phyloP scores from a whole-genome alignment of 2,888 invertebrate species.

The Galerucella nymphaeae region DNA sequence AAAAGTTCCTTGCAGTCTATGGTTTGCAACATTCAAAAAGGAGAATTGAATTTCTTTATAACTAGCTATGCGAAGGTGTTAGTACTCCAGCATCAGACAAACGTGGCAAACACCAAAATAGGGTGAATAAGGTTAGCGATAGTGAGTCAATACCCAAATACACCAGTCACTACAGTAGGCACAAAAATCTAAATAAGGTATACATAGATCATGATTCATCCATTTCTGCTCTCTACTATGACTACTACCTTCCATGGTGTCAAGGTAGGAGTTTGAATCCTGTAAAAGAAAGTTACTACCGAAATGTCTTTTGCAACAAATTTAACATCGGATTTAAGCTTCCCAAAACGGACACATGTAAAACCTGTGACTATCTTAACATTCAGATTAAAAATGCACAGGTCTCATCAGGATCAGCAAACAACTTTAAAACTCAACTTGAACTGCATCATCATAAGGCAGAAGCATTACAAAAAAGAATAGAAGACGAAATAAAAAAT shows the following conservation, averaged over 20 bases:
- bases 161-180: constrained; percentile 34
- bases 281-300: constrained; percentile 20
- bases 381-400: not conserved
- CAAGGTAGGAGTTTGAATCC: not conserved
- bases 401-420: constrained; percentile 36
- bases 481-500: constrained; percentile 38
- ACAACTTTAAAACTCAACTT: constrained; percentile 26
- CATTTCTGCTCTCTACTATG: constrained; percentile 17
- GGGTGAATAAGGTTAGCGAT: constrained; percentile 38
- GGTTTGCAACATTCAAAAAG: not conserved
- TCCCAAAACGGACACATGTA: constrained; percentile 45
- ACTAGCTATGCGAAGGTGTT: not conserved
- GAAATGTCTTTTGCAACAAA: constrained; percentile 33
- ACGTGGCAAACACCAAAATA: constrained; percentile 11
- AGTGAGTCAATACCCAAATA: constrained; percentile 40
- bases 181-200: constrained; percentile 19
- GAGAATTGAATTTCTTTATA: too few relatives aligned
- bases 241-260: not conserved
- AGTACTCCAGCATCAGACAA: constrained; percentile 12
- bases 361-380: constrained; percentile 27
- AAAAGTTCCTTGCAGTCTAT: not conserved
- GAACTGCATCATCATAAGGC: constrained; percentile 41
- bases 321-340: constrained; percentile 46
- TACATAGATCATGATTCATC: constrained; percentile 18
- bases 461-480: constrained; percentile 41